Evolutionary conservation across 2,113 vertebrate genomes (phyloP), one percentile per base, ranked within the genome.

Genomic region (Proteles cristata): DNA sequence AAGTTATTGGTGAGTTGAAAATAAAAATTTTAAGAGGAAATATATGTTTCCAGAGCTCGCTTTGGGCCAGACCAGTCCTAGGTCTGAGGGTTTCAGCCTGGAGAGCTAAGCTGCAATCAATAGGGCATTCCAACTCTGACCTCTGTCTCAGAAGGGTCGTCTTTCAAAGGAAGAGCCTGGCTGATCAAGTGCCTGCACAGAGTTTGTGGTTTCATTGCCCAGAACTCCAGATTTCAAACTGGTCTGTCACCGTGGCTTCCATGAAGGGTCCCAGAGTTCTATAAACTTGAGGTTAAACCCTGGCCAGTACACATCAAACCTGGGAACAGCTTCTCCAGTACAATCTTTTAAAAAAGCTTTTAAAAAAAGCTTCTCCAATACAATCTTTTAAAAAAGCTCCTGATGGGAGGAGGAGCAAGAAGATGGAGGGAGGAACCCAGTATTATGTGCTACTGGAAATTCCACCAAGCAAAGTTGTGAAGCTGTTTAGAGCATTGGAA

Each of bases 231-330:
- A 94, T 79, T 97, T 83, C 53, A 81, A 33, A 65, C 23, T 74
- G 80, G 84, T 83, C 45, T 74, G 61, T 83, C 92, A 76, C 6
- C 61, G 68, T 35, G 11, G n/a, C 69, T 97, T 96, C 82, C 48
- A n/a, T 0, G 79, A 96, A 68, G 55, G 79, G 31, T 86, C 81
- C 76, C 77, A 91, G 93, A 84, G 48, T 88, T 88, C 77, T 69
- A 23, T 81, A 94, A 96, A 90, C 58, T 65, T 1, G 48, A 90
- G 76, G n/a, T 88, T 87, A 95, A 83, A 45, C 48, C 15, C n/a
- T 65, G 84, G 63, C 33, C 61, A 83, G 90, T 25, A 50, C 84
- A 82, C 17, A 12, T 35, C 1, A 82, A 63, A 95, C 55, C 90
- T 86, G 95, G 11, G n/a, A 80, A n/a, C 45, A 65, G 73, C 68